Percentiles rank a stretch among this genome's conserved stretches.
These are phyloP conservation scores for Ganaspis sp. DNA, from an alignment of 1,140 invertebrate genomes.

Conservation along the genomic window DNA sequence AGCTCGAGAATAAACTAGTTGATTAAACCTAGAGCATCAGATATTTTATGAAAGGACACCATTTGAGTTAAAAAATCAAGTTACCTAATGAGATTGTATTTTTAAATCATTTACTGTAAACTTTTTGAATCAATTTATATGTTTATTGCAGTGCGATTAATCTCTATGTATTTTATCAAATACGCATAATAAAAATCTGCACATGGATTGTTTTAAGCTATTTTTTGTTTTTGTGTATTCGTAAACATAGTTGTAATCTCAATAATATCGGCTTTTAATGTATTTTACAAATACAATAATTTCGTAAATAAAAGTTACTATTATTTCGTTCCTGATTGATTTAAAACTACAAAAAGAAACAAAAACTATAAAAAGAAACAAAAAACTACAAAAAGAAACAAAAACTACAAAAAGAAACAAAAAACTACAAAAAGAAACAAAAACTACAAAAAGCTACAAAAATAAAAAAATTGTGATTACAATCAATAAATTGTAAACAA, in stretches of 20 bases:
- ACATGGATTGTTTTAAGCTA: neutral
- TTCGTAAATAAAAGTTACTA: neutral
- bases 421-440: no score
- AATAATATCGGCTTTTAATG: no score
- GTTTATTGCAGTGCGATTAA: neutral
- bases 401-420: no score
- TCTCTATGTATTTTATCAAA: neutral
- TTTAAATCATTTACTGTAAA: slow-evolving; percentile 5
- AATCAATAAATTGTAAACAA: slow-evolving; percentile 20
- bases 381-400: no score
- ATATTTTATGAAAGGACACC: neutral
- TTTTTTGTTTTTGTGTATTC: neutral
- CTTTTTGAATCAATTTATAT: neutral
- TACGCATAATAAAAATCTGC: neutral
- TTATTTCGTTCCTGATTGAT: neutral
- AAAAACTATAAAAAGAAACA: no score
- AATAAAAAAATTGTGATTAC: slow-evolving; percentile 9
- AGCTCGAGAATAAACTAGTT: no score
- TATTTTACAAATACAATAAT: neutral
- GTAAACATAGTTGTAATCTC: no score
- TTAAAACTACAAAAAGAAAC: no score
- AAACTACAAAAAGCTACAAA: no score
- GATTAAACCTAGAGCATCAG: neutral
- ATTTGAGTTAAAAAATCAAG: neutral
- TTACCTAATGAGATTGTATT: slow-evolving; percentile 28